Base-by-base conservation (phyloP, 2,888 invertebrate species). In the Bursaphelenchus okinawaensis region DNA sequence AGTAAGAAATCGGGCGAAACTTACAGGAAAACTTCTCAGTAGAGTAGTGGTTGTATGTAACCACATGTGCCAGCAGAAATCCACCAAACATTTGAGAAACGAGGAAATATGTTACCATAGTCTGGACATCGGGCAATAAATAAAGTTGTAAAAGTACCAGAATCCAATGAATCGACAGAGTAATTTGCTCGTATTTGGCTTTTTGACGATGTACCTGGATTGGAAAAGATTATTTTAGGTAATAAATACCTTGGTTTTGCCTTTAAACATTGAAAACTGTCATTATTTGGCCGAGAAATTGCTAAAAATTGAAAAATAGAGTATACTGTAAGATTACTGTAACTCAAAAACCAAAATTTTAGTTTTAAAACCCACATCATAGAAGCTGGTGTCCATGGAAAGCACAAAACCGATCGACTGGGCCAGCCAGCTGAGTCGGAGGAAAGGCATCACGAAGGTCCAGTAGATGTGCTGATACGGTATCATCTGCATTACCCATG, bases 11-110 rank as follows among this genome's bases (percentile, higher is more conserved):
- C n/a, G 4, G 51, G 22, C 0, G 22, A 55, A 40, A 70, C 75
- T 70, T 52, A 80, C 80, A 67, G 7, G 77, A 68, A 60, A 77
- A 80, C 61, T 80, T 80, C 28, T 78, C 79, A 4, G 78, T 77
- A 7, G 80, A 80, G 55, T 80, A 80, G 62, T 80, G 80, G 54
- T 80, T 80, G 73, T 76, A 80, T 9, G 80, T 80, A 65, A 80
- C 80, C 29, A 80, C 80, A 58, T 80, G 80, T 7, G 80, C 77
- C 7, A 80, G 61, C 24, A 80, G 66, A 65, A 81, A 81, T 7
- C 80, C 80, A 23, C 76, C 80, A 52, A 75, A 72, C 22, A 79
- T 68, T 56, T 79, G 80, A 6, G 71, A 71, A 27, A 74, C 58
- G 40, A 69, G 23, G 63, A 72, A 76, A 55, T 66, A 74, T 16